Base-by-base conservation (phyloP, 2,888 invertebrate species). In the Drepanosiphum platanoidis region DNA sequence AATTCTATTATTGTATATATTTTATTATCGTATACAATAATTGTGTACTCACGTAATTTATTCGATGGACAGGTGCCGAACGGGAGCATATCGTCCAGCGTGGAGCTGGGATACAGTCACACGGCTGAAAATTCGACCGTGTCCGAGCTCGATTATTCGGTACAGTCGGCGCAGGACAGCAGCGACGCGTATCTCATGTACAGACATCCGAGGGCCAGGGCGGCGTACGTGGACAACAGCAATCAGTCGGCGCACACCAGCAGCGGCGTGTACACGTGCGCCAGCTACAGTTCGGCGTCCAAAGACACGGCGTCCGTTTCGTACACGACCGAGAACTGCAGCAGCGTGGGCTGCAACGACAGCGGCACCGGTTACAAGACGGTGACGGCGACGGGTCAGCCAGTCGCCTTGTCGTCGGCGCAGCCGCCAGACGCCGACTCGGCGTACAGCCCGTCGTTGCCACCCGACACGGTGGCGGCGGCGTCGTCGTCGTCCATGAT, bases 81-180 rank as follows among this genome's bases (percentile, higher is more conserved):
- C 36, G 84, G 84, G 1, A 84, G 75, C 64, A 39, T 84, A 58
- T 84, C 77, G 39, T 95, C 95, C 88, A 95, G 95, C 89, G 91
- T 96, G 88, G 96, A 96, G 90, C 90, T 96, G 86, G 95, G 95
- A 79, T 96, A 94, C 89, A 95, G 95, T 88, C 96, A 96, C 89
- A 96, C 96, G 2, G 95, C 96, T 32, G 95, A 96, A 90, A 96
- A 96, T 89, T 95, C 95, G 2, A 92, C 94, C 86, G 90, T 95
- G 74, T 91, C 91, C 88, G 93, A 94, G 88, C 91, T 93, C 61
- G 94, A 94, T 88, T 93, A 92, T 88, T 90, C 90, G 87, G 90
- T 88, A 88, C 89, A 88, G 84, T 88, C 88, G 61, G 88, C 89
- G 27, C 89, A 89, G 81, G 95, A 94, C 27, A 95, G 95, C 0